Percentiles rank a stretch among this genome's conserved stretches.
These are phyloP conservation scores for Dasyurus viverrinus DNA, from an alignment of 2,113 vertebrate genomes.

Conservation along the genomic window DNA sequence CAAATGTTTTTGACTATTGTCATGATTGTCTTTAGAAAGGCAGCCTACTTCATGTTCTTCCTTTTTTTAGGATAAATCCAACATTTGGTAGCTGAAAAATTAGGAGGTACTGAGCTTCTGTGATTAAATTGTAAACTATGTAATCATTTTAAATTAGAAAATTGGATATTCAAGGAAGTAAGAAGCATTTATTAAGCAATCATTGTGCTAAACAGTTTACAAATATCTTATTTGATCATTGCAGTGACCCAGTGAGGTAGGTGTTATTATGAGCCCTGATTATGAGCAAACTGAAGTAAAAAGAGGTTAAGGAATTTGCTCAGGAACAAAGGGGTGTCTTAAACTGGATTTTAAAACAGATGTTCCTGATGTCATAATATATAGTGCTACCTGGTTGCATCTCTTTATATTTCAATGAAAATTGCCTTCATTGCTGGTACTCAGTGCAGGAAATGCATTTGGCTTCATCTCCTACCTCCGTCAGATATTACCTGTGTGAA, in stretches of 20 bases:
- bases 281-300: not conserved
- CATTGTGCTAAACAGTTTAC: not conserved
- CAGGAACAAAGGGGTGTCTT: not conserved
- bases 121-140: not conserved
- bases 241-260: not conserved
- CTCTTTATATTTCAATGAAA: not conserved
- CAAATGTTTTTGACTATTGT: not conserved
- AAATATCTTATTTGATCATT: not conserved
- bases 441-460: not conserved
- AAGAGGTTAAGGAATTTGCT: not conserved
- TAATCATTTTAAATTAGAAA: not conserved
- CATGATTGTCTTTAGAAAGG: not conserved
- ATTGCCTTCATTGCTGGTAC: not conserved
- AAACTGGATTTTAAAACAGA: not conserved
- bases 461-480: not conserved
- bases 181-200: not conserved
- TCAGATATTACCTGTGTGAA: not conserved
- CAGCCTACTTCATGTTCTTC: not conserved
- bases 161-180: not conserved
- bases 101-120: not conserved
- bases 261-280: not conserved
- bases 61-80: accelerated
- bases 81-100: not conserved
- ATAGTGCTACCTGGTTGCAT: not conserved
- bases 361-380: not conserved